Evolutionary conservation across 2,797 vertebrate genomes (phyloP), one percentile per base, ranked within the genome.

Genomic region (Phrynocephalus vlangalii): DNA sequence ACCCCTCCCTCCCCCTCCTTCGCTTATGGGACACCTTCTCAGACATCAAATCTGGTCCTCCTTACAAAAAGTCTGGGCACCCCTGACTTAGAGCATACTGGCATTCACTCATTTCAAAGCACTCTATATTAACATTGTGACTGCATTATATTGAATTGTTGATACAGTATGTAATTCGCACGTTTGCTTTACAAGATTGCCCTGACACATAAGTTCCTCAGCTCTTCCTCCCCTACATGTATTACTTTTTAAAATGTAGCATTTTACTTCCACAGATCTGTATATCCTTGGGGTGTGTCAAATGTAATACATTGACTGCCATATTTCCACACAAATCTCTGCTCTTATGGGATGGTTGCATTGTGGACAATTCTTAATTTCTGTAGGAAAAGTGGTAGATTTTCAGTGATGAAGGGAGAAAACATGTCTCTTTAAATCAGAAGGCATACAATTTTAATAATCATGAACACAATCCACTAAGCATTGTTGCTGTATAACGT

Each of bases 291-390:
- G 24, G 48, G n/a, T 28, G 30, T 76, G 28, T 56, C 66, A 56
- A 83, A 83, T 77, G 66, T 44, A 83, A 83, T 75, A 30, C 83
- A 82, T 52, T 50, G 48, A 33, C 60, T 63, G 60, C 15, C 18
- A 63, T 20, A 5, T 20, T 18, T 20, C 60, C 60, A 63, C 11
- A 5, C 60, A 5, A 63, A 22, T 63, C 16, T 63, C 60, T 20
- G 3, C 60, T 16, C 60, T 18, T 63, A 63, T 63, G 60, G 60
- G 13, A 63, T 86, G 16, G 68, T 83, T 38, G 86, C 56, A 24
- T 73, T 60, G 82, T 56, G 18, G 26, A 67, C 60, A 88, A 71
- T 71, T 83, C 82, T 86, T 77, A 33, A 30, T n/a, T 38, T 60
- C n/a, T 48, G 20, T 48, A 73, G 81, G 33, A 48, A 30, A 68